These are phyloP conservation scores for Caenorhabditis sulstoni DNA, from an alignment of 2,888 invertebrate species.

Conservation along the genomic window DNA sequence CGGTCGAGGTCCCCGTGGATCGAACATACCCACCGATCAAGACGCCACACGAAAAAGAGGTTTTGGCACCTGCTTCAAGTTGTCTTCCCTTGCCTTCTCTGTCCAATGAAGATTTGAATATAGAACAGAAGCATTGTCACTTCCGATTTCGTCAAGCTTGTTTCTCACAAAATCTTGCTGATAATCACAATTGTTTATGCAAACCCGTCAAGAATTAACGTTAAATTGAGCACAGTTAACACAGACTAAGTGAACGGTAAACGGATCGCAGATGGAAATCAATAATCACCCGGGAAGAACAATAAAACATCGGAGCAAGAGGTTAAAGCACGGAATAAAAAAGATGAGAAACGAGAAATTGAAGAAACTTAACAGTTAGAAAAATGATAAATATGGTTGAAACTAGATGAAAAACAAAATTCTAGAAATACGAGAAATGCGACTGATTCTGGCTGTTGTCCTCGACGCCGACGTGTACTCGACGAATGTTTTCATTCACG, in stretches of 20 bases:
- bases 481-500: not conserved
- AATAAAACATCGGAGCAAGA: not conserved
- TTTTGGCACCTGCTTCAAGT: too few species aligned
- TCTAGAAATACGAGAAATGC: not conserved
- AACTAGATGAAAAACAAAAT: not conserved
- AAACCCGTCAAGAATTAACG: too few species aligned
- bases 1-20: too few species aligned
- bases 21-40: too few species aligned
- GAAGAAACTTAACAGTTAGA: not conserved
- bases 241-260: not conserved
- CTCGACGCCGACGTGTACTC: slow-evolving; percentile 27
- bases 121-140: too few species aligned
- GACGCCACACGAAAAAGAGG: too few species aligned
- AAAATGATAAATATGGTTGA: slow-evolving; percentile 17
- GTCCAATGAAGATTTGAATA: too few species aligned
- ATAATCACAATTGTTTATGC: too few species aligned
- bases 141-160: too few species aligned
- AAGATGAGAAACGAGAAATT: not conserved
- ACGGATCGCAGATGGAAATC: not conserved
- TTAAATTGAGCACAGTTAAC: too few species aligned
- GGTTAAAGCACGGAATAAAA: not conserved
- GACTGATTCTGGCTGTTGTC: not conserved
- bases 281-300: slow-evolving; percentile 2
- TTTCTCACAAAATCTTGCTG: too few species aligned
- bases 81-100: too few species aligned